Base-by-base conservation (phyloP, 53 echinoderm and acorn worm species). In the Crossaster papposus region DNA sequence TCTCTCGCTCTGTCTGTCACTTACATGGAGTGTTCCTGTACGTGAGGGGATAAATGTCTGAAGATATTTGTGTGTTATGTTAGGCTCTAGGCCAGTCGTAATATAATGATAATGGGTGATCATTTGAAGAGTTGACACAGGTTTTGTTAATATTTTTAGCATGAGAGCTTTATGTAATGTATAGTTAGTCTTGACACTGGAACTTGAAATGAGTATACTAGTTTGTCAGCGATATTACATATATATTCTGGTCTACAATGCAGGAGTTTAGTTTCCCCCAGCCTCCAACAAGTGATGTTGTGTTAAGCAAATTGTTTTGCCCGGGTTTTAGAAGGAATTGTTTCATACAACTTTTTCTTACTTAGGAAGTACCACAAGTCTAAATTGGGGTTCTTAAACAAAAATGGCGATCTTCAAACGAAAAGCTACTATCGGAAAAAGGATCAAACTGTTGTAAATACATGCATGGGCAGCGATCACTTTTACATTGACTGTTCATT, bases 1-100 rank as follows among this genome's bases (percentile, higher is more conserved):
- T 68, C 68, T 68, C 22, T 58, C 71, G 26, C 71, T 17, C 23
- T 31, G 29, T 44, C 71, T 35, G 75, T 74, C 75, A 36, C 13
- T 74, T 28, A 36, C 36, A 15, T 88, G 37, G 38, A 78, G 77
- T 44, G 63, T 88, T 79, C 79, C 88, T 79, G 88, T 62, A 32
- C 78, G 77, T 78, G 88, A 79, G 88, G 88, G 78, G 85, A 85
- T 85, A 85, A 85, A 30, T 68, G 85, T 72, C 85, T 85, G 22
- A 52, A 85, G 85, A 85, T 85, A 85, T 85, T 85, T 85, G 73
- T 85, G 85, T 85, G 85, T 85, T 85, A 85, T 85, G 85, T 85
- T 85, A 85, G 85, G 85, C 85, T 85, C 51, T 50, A 73, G 85
- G 85, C 85, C 71, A 71, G 52, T 30, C 72, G 85, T 85, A 85